phyloP scores from a whole-genome alignment of 1,140 invertebrate genomes.

The Campodea augens region DNA sequence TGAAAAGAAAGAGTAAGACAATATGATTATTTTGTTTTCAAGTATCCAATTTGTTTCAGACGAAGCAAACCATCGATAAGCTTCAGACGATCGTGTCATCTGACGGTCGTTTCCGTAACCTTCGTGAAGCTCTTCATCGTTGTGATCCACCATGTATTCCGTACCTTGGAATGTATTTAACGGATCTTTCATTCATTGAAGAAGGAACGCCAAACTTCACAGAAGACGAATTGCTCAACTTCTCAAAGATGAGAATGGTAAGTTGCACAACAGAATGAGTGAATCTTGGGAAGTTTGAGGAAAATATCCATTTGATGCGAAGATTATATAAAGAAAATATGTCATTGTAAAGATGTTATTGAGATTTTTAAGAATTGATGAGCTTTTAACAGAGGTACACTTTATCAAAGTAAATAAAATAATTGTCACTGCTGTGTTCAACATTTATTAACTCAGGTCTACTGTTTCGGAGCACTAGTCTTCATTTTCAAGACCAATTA shows the following conservation, averaged over 20 bases:
- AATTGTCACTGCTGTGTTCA: too few species aligned
- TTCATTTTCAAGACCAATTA: too few species aligned
- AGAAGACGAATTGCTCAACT: conserved; percentile 78
- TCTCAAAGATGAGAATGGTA: conserved; percentile 94
- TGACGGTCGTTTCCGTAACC: conserved; percentile 69
- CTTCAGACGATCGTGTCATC: conserved; percentile 71
- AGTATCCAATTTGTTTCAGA: conserved; percentile 32
- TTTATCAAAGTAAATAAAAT: too few species aligned
- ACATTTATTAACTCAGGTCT: too few species aligned
- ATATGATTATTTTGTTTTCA: not conserved
- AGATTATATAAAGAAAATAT: not conserved
- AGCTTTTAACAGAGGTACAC: too few species aligned
- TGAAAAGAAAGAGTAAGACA: not conserved
- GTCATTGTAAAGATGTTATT: not conserved
- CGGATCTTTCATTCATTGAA: conserved; percentile 84
- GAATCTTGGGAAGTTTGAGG: too few species aligned
- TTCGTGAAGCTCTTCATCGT: conserved; percentile 70
- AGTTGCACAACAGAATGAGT: too few species aligned
- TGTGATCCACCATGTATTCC: conserved; percentile 88
- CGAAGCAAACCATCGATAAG: conserved; percentile 69
- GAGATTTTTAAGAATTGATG: too few species aligned
- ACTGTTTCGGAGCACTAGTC: too few species aligned
- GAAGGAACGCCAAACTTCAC: conserved; percentile 85
- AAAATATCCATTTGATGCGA: too few species aligned
- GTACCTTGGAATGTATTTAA: conserved; percentile 80